Percentiles rank a stretch among this genome's conserved stretches.
Evolutionary conservation across 2,113 vertebrate species (phyloP).

Genomic region (Stercorarius parasiticus): DNA sequence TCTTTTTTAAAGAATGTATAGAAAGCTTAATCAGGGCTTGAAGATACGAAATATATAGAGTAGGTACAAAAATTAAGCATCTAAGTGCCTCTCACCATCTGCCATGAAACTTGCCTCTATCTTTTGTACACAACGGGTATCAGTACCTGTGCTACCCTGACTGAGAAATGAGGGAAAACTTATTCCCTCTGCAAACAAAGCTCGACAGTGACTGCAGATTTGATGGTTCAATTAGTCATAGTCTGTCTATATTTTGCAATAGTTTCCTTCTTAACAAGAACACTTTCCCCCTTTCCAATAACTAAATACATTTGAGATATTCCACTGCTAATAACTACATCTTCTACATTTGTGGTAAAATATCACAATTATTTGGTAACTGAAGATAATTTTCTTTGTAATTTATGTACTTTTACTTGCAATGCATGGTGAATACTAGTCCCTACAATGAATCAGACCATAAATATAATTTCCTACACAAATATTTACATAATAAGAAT

Average conservation of each 20-base stretch:
- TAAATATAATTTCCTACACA: neutral
- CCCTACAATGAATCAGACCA: neutral
- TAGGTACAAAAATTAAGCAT: neutral
- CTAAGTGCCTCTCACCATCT: neutral
- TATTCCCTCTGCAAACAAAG: neutral
- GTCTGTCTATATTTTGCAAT: neutral
- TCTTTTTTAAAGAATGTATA: neutral
- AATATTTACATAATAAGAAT: neutral
- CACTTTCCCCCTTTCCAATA: neutral
- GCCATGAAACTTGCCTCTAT: neutral
- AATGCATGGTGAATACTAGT: neutral
- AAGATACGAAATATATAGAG: neutral
- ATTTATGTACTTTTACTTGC: neutral
- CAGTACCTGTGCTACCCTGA: neutral
- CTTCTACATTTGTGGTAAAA: neutral
- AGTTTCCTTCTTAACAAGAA: neutral
- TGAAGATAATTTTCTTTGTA: neutral
- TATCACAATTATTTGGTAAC: neutral
- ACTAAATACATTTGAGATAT: neutral
- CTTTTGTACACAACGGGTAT: neutral
- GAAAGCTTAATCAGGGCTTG: neutral
- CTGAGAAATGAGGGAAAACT: neutral
- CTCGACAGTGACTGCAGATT: neutral
- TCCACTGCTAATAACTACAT: neutral
- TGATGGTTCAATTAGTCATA: neutral